Evolutionary conservation across 2,113 vertebrate genomes (phyloP), one percentile per base, ranked within the genome.

Genomic region (Saguinus midas): DNA sequence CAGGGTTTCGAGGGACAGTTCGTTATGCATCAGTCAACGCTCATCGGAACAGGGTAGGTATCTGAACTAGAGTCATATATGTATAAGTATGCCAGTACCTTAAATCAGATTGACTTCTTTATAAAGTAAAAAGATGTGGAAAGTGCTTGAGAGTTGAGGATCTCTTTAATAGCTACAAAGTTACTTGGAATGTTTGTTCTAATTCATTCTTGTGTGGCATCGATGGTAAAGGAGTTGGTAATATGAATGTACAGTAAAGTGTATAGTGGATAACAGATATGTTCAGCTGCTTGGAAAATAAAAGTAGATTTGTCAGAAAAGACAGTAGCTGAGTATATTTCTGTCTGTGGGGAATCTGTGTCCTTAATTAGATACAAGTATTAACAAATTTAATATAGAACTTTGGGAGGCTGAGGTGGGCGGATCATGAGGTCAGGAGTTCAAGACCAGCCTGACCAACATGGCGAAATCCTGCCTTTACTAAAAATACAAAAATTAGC

Each of bases 1-100:
- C 99, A 94, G 99, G 99, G 11, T 99, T 99, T 98, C 99, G 99
- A 94, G 99, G 99, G 87, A 99, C 99, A 0, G 99, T 99, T 87
- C 99, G 99, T 40, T 99, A 99, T 1, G 99, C 99, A 48, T 99
- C 99, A 4, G 97, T 99, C 98, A 99, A 99, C 52, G 99, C 99
- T 8, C 99, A 99, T 50, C 99, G 99, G 96, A 99, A 99, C 98
- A 99, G 99, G 99, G 99, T 99, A 97, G 97, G 99, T 98, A 95
- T 95, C 61, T 88, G 48, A 90, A 0, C 29, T 76, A 85, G 0
- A 29, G 20, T 58, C n/a, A 3, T 32, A 52, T 61, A 48, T 57
- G 10, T 43, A 21, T 96, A 75, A 35, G 10, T 11, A 16, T 80
- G 50, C 78, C 87, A 12, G 66, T 93, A n/a, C 5, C 40, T 78